Conservation (phyloP, 2,888 invertebrate species). For the Volucella inflata region DNA sequence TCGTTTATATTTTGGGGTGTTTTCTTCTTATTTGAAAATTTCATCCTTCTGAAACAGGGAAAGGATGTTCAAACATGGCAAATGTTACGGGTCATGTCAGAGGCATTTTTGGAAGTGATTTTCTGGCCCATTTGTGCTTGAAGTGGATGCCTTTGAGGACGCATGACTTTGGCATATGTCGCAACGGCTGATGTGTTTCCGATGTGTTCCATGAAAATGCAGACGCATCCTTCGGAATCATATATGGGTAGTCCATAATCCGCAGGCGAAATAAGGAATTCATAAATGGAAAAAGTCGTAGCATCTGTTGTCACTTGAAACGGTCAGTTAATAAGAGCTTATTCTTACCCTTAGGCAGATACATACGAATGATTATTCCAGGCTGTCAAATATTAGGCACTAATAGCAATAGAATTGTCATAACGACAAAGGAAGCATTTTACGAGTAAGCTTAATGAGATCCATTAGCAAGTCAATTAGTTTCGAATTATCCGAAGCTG, state of each 20-base stretch:
- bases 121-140: slow-evolving; percentile 48
- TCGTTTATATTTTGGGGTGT: not conserved
- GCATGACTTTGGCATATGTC: slow-evolving; percentile 39
- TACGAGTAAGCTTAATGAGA: no score
- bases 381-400: no score
- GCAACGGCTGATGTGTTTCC: slow-evolving; percentile 33
- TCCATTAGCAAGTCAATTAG: no score
- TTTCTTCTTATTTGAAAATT: slow-evolving; percentile 1
- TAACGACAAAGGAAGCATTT: no score
- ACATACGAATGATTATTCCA: no score
- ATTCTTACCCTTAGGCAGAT: no score
- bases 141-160: slow-evolving; percentile 26
- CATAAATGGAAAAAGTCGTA: slow-evolving; percentile 3
- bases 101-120: slow-evolving; percentile 54
- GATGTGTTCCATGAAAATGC: slow-evolving; percentile 45
- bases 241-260: not conserved
- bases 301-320: not conserved
- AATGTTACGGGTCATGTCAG: slow-evolving; percentile 49
- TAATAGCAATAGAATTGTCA: no score
- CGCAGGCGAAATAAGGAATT: not conserved
- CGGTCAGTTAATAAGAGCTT: not conserved
- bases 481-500: no score
- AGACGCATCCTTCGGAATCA: slow-evolving; percentile 16
- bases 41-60: not conserved
- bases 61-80: slow-evolving; percentile 15